Evolutionary conservation across 1,140 invertebrate genomes (phyloP).

Genomic region (Magallana ariakensis): DNA sequence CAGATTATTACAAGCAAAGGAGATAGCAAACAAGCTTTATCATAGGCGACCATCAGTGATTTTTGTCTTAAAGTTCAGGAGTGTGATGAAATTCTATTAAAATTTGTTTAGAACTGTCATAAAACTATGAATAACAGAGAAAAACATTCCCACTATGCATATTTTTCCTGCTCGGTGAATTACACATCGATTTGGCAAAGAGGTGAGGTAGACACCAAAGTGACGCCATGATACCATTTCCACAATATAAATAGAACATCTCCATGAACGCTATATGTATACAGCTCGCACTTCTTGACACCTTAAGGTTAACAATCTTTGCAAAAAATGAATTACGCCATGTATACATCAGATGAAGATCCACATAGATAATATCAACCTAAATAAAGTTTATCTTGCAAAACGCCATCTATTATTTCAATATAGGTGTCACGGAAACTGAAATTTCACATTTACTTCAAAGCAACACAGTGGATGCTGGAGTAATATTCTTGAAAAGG

Average conservation of each 20-base stretch:
- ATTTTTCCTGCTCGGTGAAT: background rate
- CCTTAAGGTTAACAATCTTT: background rate
- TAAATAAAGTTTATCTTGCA: constrained; percentile 10
- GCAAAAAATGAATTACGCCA: constrained; percentile 16
- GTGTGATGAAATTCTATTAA: constrained; percentile 35
- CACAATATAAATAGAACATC: constrained; percentile 1
- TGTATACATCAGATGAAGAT: background rate
- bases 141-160: constrained; percentile 14
- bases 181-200: background rate
- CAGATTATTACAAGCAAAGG: background rate
- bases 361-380: background rate
- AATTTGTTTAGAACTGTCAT: constrained; percentile 32
- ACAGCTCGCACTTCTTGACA: background rate
- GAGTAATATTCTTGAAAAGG: constrained; percentile 5
- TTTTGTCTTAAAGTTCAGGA: constrained; percentile 23
- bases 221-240: constrained; percentile 20
- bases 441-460: constrained; percentile 37
- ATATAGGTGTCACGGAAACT: constrained; percentile 24
- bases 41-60: constrained; percentile 7
- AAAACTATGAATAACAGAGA: constrained; percentile 20
- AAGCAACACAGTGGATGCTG: background rate
- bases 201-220: background rate
- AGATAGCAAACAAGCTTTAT: constrained; percentile 4
- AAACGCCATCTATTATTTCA: constrained; percentile 22
- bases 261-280: background rate